Evolutionary conservation across 2,797 vertebrate genomes (phyloP), one percentile per base, ranked within the genome.

Genomic region (Girardinus metallicus): DNA sequence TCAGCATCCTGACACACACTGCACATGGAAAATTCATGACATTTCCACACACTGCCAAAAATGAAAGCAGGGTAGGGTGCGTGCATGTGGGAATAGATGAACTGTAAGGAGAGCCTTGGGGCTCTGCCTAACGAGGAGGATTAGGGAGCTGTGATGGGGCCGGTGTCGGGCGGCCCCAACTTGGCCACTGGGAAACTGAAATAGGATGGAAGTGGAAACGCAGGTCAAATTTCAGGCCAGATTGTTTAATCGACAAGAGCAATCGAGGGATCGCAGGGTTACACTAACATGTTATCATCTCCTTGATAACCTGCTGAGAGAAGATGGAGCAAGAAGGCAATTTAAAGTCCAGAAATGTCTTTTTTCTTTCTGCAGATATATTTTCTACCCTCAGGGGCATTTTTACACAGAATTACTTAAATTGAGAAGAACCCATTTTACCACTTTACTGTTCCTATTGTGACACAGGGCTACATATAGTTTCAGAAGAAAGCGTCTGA

Each of bases 91-190:
- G 91, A 91, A 91, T 85, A 89, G 87, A 89, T 85, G 86, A 92
- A 92, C 86, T 87, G 87, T 91, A 92, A 91, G 53, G 82, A 91
- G 89, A 90, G 85, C 91, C 82, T 73, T 71, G 88, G 87, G 92
- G 86, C 78, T 76, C 16, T 78, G 49, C 86, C 85, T 93, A 94
- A 94, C 93, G 91, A 94, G 91, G 77, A n/a, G 87, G 85, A 95
- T 95, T 94, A 94, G 90, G 86, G 90, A 91, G 89, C 87, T 80
- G 31, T 90, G 88, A 90, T 74, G 51, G 72, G 78, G 83, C 55
- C 1, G 34, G 86, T 41, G 23, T 53, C 1, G 36, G 74, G 11
- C 79, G 2, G 72, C 21, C 78, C 89, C 87, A 89, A 90, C 89
- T 91, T 75, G 13, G 73, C 84, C 80, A 74, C 73, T 64, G 31